Evolutionary conservation across 1,140 invertebrate species (phyloP), one percentile per base, ranked within the genome.

Genomic region (Heliconius melpomene): DNA sequence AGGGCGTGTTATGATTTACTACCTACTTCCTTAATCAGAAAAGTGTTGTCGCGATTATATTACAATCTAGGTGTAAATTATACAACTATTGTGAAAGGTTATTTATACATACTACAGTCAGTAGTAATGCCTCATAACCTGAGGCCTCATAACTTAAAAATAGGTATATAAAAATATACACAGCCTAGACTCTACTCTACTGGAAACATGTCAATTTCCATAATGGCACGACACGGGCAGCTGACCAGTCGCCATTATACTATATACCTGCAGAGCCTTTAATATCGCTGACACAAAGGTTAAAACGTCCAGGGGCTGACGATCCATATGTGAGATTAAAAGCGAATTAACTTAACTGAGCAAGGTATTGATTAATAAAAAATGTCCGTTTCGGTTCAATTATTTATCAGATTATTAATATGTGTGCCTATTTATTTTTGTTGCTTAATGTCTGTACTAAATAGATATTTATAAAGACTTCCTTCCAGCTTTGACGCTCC

Each of bases 201-300:
- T 74, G 60, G 11, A 66, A 66, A 83, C 86, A 84, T 87, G 89
- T 86, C 89, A 91, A 91, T 92, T 91, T 92, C 84, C 87, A 91
- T 92, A 92, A 92, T 91, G 89, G 86, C 88, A 80, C 75, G 84
- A 26, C 52, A 75, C 72, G 77, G 78, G 72, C 57, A 74, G 85
- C 87, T 90, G 87, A 87, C 89, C 88, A 87, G 80, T 86, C 89
- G 87, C 85, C 85, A 87, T 90, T 86, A 83, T 82, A 78, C 75
- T 79, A 66, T 66, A 29, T 66, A 81, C 79, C 83, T 79, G 70
- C 70, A 72, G 54, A 79, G 38, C 75, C 80, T 84, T 83, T 83
- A 81, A 81, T 75, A 80, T 60, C 32, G 76, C 82, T 83, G 82
- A 80, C 82, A 76, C 82, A 78, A 78, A 79, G 79, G 82, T 83